Evolutionary conservation across 23 tunicate species (phyloP), one percentile per base, ranked within the genome.

Genomic region (Oikopleura dioica): DNA sequence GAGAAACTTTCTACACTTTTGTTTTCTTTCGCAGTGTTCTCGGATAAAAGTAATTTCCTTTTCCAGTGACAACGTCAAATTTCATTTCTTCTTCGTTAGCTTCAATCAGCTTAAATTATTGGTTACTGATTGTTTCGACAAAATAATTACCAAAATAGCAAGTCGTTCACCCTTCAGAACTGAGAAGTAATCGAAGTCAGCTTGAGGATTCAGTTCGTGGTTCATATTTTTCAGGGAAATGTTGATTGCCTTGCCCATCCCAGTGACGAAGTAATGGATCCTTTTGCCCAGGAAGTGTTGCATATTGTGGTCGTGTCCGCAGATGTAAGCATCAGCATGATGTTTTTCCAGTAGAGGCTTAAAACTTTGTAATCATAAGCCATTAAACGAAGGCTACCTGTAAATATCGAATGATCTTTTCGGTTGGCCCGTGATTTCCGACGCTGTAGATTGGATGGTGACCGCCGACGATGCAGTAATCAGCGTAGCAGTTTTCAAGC

Each of bases 221-320:
- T 63, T 63, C 72, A 63, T 63, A 28, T 63, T 23, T 63, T 31
- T 23, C 4, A 63, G 16, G 29, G 16, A 12, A 12, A 31, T 23
- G 26, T 63, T 63, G 16, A 31, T 23, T 16, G 5, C 2, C 33
- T 63, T 31, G 4, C 72, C 72, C 33, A 63, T 28, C 5, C 72
- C 72, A 63, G 32, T 21, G 26, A 63, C 72, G 33, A 63, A 63
- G 33, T 23, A 28, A 63, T 63, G 72, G 33, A 63, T 28, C 2
- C 72, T 23, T 12, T 63, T 63, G 26, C 26, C 5, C 4, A 63
- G 26, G 26, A 63, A 63, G 33, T 63, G 72, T 28, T 63, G 72
- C 72, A 63, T 63, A 29, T 63, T 63, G 72, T 63, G 72, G 31
- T 63, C 72, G n/a, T 63, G 72, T 4, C 72, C 72, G 31, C 72